Evolutionary conservation across 2,797 vertebrate species (phyloP), one percentile per base, ranked within the genome.

Genomic region (Columba guinea): DNA sequence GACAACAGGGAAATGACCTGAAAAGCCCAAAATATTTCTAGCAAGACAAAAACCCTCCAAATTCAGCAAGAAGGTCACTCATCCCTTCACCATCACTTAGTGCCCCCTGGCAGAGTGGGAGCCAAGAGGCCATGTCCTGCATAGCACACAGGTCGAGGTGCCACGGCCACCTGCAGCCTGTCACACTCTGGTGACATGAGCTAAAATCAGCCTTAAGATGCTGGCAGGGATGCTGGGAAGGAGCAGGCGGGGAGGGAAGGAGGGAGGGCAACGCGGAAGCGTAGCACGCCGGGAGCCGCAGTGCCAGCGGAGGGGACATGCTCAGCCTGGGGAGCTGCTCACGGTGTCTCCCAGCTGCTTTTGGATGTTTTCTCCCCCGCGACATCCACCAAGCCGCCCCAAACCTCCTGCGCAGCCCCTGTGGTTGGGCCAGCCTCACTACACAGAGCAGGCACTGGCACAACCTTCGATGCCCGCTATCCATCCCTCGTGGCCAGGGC

Each of bases 211-310:
- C 89, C 81, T 5, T n/a, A 12, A 81, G 80, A 32, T 35, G 65
- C 88, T 67, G 92, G 44, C 68, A 27, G 77, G 80, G 87, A 65
- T 87, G 84, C 93, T 7, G 94, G 93, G 95, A 90, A 90, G 92
- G 34, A 90, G 73, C 86, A 19, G 89, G 78, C 18, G 11, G 77
- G 35, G 80, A 73, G 39, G 64, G 60, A 88, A 26, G 83, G 13
- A 74, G 60, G 71, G 68, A 85, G 41, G 56, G 78, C 2, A 35
- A 46, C 3, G n/a, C 27, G 4, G 41, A 60, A 92, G 91, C 21
- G 7, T 69, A 75, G 94, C 71, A 88, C 84, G 73, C 91, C 17
- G 87, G 94, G 93, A 95, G 77, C 68, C 23, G 35, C 76, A 48
- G 68, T 17, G 11, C 52, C 22, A 46, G 35, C 10, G 1, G 24